Conservation (phyloP, 2,888 invertebrate species). For the Coremacera marginata region DNA sequence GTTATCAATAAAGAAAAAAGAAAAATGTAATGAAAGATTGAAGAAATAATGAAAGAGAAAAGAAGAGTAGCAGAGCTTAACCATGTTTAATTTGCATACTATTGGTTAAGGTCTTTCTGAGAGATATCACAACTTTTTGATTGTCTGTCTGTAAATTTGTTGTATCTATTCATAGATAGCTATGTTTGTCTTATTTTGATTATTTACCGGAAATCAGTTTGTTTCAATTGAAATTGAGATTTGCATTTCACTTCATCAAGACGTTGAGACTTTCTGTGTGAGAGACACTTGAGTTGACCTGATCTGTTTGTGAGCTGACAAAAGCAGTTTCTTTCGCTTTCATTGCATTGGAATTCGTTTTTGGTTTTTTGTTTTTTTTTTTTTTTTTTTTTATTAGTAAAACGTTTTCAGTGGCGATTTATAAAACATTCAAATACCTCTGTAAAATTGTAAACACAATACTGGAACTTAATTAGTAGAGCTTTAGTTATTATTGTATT, state of each 20-base stretch:
- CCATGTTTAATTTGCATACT: slow-evolving; percentile 30
- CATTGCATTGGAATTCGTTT: background rate
- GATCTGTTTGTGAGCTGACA: background rate
- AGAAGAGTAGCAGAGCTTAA: background rate
- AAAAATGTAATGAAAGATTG: background rate
- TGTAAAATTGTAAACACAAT: no score
- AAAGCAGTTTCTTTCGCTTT: background rate
- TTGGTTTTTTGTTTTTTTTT: no score
- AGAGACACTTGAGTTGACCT: background rate
- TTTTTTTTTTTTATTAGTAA: background rate
- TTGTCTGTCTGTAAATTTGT: slow-evolving; percentile 13
- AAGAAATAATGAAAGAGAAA: background rate
- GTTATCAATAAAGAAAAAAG: background rate
- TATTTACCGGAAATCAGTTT: slow-evolving; percentile 34
- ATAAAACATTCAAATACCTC: no score
- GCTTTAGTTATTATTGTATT: no score
- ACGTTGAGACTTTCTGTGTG: background rate
- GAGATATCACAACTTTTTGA: slow-evolving; percentile 5
- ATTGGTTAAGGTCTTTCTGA: slow-evolving; percentile 9
- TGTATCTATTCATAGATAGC: background rate
- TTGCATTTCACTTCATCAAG: slow-evolving; percentile 21
- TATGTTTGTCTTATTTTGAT: background rate
- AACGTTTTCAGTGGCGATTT: no score
- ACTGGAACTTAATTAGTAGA: no score
- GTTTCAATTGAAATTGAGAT: slow-evolving; percentile 33